Base-by-base conservation (phyloP, 2,888 invertebrate genomes). In the Uropetala carovei region DNA sequence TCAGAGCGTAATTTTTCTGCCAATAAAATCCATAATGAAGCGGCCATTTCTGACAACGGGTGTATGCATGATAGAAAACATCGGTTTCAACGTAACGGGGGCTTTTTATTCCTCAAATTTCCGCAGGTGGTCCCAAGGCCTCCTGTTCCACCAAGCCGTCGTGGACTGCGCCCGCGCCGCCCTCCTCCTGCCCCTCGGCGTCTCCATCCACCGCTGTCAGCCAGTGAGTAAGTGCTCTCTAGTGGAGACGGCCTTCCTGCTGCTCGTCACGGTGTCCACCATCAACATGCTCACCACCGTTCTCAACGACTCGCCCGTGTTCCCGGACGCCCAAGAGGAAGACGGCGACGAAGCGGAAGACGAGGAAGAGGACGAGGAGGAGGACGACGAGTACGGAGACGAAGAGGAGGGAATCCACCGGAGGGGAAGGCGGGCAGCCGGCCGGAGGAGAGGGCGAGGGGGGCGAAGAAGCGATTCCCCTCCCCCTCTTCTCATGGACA, bases 281-380 rank as follows among this genome's bases (percentile, higher is more conserved):
- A 98, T 98, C 94, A 98, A 98, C 95, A 97, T 98, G 97, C 96
- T 98, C 93, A 98, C 98, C 82, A 98, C 97, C 68, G 97, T 98
- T 16, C 96, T 98, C 93, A 98, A 98, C 95, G 98, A 98, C 95
- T 98, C 98, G 93, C 98, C 98, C 75, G 97, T 98, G 93, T 97
- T 98, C 94, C 98, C 98, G n/a, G 97, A 97, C 94, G 97, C 97
- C 94, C 86, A 92, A 10, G 92, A 92, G 60, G 92, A 93, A 18
- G 92, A 93, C 14, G 92, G 91, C n/a, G 91, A 81, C 14, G 92
- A 84, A n/a, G 92, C 92, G 56, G 94, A 94, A 75, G 97, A 97
- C 93, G 96, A 96, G 93, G 97, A 97, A 84, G 93, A 93, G 59
- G 83, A 83, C 0, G 13, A 5, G 0, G 83, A 83, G 18, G 27